phyloP scores from a whole-genome alignment of 2,797 vertebrate genomes.

The Heliangelus exortis region DNA sequence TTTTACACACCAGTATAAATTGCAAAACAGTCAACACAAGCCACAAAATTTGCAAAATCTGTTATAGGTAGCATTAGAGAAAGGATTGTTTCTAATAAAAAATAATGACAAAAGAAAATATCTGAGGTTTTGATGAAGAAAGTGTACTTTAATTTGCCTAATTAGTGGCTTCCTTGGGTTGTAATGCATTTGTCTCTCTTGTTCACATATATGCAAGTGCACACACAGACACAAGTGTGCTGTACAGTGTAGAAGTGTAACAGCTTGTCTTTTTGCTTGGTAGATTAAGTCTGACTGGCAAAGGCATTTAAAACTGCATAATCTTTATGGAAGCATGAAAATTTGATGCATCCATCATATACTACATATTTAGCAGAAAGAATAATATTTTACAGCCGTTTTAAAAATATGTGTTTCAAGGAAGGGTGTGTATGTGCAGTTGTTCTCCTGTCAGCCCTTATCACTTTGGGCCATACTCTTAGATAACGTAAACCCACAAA shows the following conservation, averaged over 20 bases:
- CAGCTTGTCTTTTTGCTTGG: constrained; percentile 30
- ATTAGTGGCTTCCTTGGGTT: constrained; percentile 44
- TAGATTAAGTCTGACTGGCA: constrained; percentile 22
- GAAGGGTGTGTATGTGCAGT: neutral
- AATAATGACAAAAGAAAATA: constrained; percentile 65
- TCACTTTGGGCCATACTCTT: neutral
- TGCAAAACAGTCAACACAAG: constrained; percentile 75
- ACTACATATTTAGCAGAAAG: constrained; percentile 23
- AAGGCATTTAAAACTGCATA: constrained; percentile 11
- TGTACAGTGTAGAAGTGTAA: neutral
- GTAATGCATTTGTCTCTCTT: constrained; percentile 1
- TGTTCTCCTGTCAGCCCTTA: constrained; percentile 1
- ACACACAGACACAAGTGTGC: neutral
- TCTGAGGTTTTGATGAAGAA: constrained; percentile 48
- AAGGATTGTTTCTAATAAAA: constrained; percentile 49
- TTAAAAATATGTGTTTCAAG: neutral
- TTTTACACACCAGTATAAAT: constrained; percentile 81
- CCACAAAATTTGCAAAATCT: constrained; percentile 74
- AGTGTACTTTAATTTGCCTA: constrained; percentile 44
- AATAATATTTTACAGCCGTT: neutral
- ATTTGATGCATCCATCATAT: neutral
- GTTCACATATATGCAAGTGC: neutral
- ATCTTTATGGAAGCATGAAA: constrained; percentile 8
- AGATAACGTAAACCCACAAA: neutral
- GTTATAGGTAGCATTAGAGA: constrained; percentile 66